phyloP scores from a whole-genome alignment of 2,113 vertebrate species.

The Ctenodactylus gundi region DNA sequence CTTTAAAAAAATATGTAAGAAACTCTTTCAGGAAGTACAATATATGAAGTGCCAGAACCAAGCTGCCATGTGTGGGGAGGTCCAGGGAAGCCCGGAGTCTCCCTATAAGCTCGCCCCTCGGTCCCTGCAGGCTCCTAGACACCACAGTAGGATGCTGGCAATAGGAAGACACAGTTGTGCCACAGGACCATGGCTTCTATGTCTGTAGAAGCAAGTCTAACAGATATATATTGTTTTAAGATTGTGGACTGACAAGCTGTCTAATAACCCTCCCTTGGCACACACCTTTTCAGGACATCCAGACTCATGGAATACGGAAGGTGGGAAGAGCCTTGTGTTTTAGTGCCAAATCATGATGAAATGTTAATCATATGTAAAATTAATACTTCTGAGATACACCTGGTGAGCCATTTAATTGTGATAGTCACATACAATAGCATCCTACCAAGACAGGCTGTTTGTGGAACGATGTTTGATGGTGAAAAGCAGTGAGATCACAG shows the following conservation, averaged over 20 bases:
- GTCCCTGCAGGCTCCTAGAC: neutral
- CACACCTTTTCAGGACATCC: neutral
- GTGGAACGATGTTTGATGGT: conserved; percentile 19
- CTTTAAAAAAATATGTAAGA: no score
- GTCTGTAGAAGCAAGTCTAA: neutral
- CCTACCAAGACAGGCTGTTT: neutral
- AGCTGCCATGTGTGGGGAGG: neutral
- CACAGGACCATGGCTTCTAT: neutral
- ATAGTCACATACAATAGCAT: neutral
- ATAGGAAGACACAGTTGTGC: neutral
- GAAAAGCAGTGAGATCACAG: neutral
- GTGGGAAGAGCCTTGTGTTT: neutral
- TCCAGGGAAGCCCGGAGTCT: neutral
- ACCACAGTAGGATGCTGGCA: neutral
- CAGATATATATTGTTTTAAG: neutral
- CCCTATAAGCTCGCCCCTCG: accelerated
- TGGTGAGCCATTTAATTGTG: neutral
- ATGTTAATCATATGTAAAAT: neutral
- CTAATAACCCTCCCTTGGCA: neutral
- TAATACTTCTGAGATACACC: neutral
- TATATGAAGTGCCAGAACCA: neutral
- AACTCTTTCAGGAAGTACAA: no score
- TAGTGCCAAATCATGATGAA: neutral
- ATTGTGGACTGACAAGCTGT: neutral
- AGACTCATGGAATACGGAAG: neutral